A percentile compares a stretch with the other conserved stretches of the same genome.
phyloP scores from a whole-genome alignment of 2,888 invertebrate genomes.

The Tricholauxania praeusta region DNA sequence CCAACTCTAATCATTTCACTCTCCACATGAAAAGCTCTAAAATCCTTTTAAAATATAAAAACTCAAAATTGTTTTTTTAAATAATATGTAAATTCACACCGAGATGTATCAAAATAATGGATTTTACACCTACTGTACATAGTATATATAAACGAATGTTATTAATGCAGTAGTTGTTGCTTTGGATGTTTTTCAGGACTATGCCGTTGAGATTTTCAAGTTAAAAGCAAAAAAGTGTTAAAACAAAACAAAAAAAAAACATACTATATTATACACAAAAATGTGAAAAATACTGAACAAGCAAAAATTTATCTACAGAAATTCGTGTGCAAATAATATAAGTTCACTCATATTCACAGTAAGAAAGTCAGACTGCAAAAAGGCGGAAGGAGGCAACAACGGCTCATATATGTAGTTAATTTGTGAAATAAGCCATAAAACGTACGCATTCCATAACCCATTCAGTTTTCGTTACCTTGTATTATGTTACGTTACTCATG shows the following conservation, averaged over 20 bases:
- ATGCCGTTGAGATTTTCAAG: conserved; percentile 13
- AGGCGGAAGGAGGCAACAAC: background rate
- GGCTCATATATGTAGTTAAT: conserved; percentile 15
- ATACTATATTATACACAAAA: background rate
- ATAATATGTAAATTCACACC: conserved; percentile 26
- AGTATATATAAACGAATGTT: background rate
- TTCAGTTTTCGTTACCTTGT: background rate
- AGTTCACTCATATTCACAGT: too few relatives aligned
- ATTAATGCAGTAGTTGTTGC: background rate
- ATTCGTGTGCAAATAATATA: too few relatives aligned
- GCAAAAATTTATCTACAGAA: conserved; percentile 17
- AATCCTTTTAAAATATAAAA: background rate
- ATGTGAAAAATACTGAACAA: conserved; percentile 19
- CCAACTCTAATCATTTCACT: background rate
- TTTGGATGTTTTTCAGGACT: background rate
- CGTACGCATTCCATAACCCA: conserved; percentile 28
- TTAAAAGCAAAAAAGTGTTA: conserved; percentile 32
- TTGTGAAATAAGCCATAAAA: conserved; percentile 29
- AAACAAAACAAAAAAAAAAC: background rate
- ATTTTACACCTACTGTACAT: background rate
- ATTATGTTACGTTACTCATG: background rate
- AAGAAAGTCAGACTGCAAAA: background rate
- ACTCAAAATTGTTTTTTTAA: conserved; percentile 17
- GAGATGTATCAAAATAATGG: conserved; percentile 21
- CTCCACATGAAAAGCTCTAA: background rate